A percentile compares a stretch with the other conserved stretches of the same genome.
phyloP scores from a whole-genome alignment of 2,888 invertebrate genomes.

The Hemaris fuciformis region DNA sequence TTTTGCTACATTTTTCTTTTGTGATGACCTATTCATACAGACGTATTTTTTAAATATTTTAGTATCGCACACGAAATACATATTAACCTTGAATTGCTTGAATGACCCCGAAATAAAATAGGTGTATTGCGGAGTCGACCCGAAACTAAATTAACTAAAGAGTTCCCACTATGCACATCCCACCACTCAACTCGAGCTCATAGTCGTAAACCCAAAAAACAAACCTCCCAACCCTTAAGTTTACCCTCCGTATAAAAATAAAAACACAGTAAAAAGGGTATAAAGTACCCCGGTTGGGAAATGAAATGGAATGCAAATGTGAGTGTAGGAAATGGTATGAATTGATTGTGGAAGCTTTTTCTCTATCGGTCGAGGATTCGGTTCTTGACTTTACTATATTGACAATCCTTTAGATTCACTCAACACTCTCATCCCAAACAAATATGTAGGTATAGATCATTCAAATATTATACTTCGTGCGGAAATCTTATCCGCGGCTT shows the following conservation, averaged over 20 bases:
- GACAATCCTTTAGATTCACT: background rate
- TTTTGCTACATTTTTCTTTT: too few species aligned
- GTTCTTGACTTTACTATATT: background rate
- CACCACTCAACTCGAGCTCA: constrained; percentile 5
- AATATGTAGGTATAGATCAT: too few species aligned
- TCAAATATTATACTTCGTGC: too few species aligned
- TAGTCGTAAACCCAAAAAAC: constrained; percentile 28
- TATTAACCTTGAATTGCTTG: background rate
- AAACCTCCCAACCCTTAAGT: constrained; percentile 50
- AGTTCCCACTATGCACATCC: background rate
- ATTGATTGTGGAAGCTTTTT: constrained; percentile 4
- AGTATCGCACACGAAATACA: background rate
- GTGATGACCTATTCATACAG: too few species aligned
- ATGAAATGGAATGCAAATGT: constrained; percentile 78
- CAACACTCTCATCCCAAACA: background rate
- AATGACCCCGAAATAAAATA: background rate
- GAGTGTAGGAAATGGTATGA: constrained; percentile 13
- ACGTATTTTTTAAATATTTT: too few species aligned
- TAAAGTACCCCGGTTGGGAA: constrained; percentile 59
- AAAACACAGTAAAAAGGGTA: constrained; percentile 52
- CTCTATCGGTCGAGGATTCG: background rate
- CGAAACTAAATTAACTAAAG: constrained; percentile 2
- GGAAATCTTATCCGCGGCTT: too few species aligned
- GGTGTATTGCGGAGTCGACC: background rate
- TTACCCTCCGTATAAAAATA: constrained; percentile 64